Evolutionary conservation across 2,888 invertebrate genomes (phyloP), one percentile per base, ranked within the genome.

Genomic region (Hirtodrosophila confusa): DNA sequence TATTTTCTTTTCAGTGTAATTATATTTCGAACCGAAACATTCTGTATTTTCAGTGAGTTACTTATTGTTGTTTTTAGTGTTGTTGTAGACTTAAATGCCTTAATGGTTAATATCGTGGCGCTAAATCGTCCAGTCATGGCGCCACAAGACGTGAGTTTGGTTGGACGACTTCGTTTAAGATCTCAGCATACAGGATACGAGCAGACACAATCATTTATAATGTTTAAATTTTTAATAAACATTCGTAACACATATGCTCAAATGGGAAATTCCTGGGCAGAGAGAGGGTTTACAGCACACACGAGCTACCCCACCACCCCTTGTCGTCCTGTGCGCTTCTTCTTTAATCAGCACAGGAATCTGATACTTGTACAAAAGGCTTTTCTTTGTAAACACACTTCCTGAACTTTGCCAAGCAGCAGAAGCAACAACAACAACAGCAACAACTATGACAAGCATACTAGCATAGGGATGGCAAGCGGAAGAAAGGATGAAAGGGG

Each of bases 341-440:
- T 76, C 74, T 88, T 86, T 84, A 84, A 84, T 84, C 88, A 88
- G 80, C 72, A 83, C 64, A 79, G 84, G 88, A 84, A 84, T 84
- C 88, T 84, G 88, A 84, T 84, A 84, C 84, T 84, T 88, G 77
- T 88, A 83, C 82, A 83, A 83, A 83, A 83, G 83, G 78, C 86
- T 84, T 83, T 82, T 86, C 84, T 84, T 88, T 88, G 88, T 77
- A 84, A 84, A 88, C 88, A 84, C 86, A 88, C 86, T 82, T 87
- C 79, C 83, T 78, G 85, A 88, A 88, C 88, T 84, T 84, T 84
- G 55, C 79, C 61, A 75, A 74, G 69, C 85, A 70, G 64, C 78
- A 55, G 53, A 64, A 63, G 62, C 48, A 61, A 61, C 65, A 66
- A 64, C 60, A 78, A 73, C 68, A 63, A 64, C 48, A 61, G 58